These are phyloP conservation scores for Melipona quadrifasciata DNA, from an alignment of 1,140 invertebrate species.

Conservation along the genomic window DNA sequence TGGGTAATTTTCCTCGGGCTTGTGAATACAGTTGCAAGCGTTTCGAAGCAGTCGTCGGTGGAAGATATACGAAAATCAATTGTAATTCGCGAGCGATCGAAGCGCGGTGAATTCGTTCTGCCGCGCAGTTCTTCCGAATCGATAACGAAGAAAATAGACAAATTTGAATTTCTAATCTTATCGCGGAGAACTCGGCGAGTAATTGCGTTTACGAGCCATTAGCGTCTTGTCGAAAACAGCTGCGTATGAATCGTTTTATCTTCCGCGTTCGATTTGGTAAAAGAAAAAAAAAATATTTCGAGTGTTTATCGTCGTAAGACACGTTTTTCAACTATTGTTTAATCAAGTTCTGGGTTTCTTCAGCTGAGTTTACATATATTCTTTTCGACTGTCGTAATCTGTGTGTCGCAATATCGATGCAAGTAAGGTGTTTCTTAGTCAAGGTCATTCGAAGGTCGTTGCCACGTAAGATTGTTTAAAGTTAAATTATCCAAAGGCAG, in stretches of 20 bases:
- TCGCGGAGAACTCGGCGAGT: conserved; percentile 7
- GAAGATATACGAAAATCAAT: background rate
- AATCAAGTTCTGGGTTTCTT: background rate
- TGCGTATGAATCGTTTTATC: background rate
- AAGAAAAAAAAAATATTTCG: background rate
- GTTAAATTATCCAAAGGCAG: background rate
- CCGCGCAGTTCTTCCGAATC: background rate
- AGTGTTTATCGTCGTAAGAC: background rate
- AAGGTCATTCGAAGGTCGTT: background rate
- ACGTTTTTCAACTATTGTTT: accelerated
- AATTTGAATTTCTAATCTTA: conserved; percentile 34
- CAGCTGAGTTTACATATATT: background rate
- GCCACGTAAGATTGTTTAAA: background rate
- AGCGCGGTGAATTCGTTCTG: background rate
- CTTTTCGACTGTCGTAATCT: background rate
- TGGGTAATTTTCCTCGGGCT: conserved; percentile 45
- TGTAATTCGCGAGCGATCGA: background rate
- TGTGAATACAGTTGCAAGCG: conserved; percentile 11
- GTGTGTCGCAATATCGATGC: accelerated
- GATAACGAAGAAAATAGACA: background rate
- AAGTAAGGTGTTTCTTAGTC: background rate
- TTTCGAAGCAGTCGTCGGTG: background rate
- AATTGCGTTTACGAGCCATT: conserved; percentile 15
- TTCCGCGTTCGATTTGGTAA: background rate
- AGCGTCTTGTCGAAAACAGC: conserved; percentile 10